phyloP scores from a whole-genome alignment of 2,888 invertebrate species.

The Tenthredo notha region DNA sequence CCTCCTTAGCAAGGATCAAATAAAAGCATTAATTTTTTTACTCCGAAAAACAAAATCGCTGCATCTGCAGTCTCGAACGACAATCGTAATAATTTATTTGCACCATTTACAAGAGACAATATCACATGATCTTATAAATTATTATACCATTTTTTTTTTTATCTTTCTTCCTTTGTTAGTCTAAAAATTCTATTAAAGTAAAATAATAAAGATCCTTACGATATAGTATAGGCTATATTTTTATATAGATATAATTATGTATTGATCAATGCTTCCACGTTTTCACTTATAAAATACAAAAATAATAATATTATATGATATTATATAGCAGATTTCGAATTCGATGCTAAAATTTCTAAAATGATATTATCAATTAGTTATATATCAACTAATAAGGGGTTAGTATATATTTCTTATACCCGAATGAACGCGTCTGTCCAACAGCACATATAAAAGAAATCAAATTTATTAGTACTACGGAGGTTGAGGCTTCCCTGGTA shows the following conservation, averaged over 20 bases:
- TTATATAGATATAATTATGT: background rate
- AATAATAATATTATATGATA: background rate
- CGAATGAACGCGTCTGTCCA: slow-evolving; percentile 21
- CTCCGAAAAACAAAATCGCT: background rate
- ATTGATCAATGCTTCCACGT: slow-evolving; percentile 41
- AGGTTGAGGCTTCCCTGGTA: background rate
- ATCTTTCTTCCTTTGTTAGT: slow-evolving; percentile 1
- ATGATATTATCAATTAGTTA: background rate
- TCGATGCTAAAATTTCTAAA: background rate
- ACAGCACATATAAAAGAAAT: background rate
- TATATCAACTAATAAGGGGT: background rate
- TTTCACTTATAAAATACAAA: background rate
- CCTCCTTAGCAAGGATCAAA: background rate
- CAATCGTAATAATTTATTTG: slow-evolving; percentile 44
- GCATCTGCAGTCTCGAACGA: background rate
- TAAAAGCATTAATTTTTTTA: too few species aligned
- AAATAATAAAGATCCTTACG: background rate
- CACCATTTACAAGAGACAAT: slow-evolving; percentile 53
- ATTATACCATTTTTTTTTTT: background rate
- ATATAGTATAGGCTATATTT: background rate
- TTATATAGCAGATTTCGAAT: background rate
- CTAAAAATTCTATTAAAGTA: background rate
- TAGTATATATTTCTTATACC: slow-evolving; percentile 25
- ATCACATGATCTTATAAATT: slow-evolving; percentile 38
- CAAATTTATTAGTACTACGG: background rate